Conservation (phyloP, 2,797 vertebrate genomes). For the Eulemur mongoz region DNA sequence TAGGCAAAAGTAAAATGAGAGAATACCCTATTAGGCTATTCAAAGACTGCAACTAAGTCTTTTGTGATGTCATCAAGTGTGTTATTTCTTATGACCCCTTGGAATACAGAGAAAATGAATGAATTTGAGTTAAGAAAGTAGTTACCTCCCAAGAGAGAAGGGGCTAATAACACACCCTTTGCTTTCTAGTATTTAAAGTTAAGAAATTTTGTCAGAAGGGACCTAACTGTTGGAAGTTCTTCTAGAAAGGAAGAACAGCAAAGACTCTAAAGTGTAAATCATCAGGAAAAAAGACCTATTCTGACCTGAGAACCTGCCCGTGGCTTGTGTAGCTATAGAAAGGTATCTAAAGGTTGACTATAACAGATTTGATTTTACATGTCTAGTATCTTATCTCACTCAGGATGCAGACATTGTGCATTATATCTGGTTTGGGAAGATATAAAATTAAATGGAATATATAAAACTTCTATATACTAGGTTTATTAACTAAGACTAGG, state of each 20-base stretch:
- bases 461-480: background rate
- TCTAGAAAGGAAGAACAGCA: background rate
- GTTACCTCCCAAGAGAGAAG: background rate
- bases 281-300: background rate
- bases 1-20: background rate
- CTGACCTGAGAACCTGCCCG: background rate
- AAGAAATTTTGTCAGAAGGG: background rate
- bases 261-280: background rate
- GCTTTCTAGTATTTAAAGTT: background rate
- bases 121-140: background rate
- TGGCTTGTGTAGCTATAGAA: accelerated
- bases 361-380: background rate
- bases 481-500: background rate
- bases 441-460: background rate
- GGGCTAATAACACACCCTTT: background rate
- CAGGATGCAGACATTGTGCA: background rate
- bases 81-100: background rate
- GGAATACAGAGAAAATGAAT: background rate
- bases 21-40: background rate
- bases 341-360: background rate
- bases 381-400: background rate
- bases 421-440: background rate
- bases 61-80: background rate
- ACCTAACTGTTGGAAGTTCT: background rate
- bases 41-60: background rate